Evolutionary conservation across 1,140 invertebrate genomes (phyloP).

Genomic region (Onthophagus taurus): DNA sequence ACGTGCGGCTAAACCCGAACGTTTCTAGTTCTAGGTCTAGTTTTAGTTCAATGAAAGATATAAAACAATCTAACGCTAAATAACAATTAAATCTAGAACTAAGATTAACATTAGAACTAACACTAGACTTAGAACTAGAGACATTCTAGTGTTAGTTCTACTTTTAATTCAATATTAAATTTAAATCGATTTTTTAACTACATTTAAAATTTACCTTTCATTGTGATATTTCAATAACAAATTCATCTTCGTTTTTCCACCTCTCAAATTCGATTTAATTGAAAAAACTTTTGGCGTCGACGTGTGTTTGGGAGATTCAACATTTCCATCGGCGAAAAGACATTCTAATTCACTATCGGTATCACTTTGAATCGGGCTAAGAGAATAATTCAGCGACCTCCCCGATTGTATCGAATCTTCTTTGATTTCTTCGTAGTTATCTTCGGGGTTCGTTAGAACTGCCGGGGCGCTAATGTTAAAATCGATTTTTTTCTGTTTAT

Average conservation of each 20-base stretch:
- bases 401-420: constrained; percentile 12
- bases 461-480: constrained; percentile 20
- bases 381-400: not conserved
- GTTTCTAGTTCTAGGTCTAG: too few species aligned
- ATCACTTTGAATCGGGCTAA: constrained; percentile 3
- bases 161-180: too few species aligned
- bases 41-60: too few species aligned
- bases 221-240: constrained; percentile 25
- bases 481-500: constrained; percentile 1
- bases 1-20: too few species aligned
- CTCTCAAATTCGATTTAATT: constrained; percentile 16
- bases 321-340: constrained; percentile 23
- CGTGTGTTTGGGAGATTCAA: constrained; percentile 29
- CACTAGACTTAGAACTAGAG: too few species aligned
- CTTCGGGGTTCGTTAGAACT: constrained; percentile 17
- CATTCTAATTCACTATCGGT: constrained; percentile 32
- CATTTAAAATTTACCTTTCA: constrained; percentile 23
- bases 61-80: too few species aligned
- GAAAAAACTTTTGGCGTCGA: constrained; percentile 30
- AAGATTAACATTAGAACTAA: too few species aligned
- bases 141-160: too few species aligned
- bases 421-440: too few species aligned
- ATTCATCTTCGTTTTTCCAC: constrained; percentile 22
- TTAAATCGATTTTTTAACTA: too few species aligned
- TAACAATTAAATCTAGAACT: too few species aligned